Percentiles rank a stretch among this genome's conserved stretches.
Evolutionary conservation across 2,888 invertebrate species (phyloP).

Genomic region (Vannuccia rotundouncinata): DNA sequence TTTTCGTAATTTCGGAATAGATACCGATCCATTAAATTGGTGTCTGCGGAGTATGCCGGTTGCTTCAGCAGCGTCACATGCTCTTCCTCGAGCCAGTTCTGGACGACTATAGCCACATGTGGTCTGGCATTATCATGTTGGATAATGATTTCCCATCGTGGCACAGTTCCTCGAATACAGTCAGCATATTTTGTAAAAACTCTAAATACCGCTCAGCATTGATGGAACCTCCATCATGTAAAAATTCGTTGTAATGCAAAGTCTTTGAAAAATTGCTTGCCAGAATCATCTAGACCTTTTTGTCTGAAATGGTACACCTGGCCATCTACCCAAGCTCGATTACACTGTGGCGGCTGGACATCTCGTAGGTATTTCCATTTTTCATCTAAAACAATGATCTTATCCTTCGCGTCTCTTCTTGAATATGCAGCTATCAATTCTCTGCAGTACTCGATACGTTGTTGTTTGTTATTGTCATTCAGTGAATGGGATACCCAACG

Average conservation of each 20-base stretch:
- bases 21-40: slow-evolving; percentile 5
- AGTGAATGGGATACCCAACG: slow-evolving; percentile 24
- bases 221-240: slow-evolving; percentile 6
- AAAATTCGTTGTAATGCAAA: not conserved
- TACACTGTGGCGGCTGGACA: slow-evolving; percentile 22
- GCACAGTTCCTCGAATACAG: not conserved
- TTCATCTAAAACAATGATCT: slow-evolving; percentile 15
- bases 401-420: slow-evolving; percentile 9
- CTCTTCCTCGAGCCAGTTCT: not conserved
- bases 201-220: slow-evolving; percentile 22
- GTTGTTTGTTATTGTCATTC: slow-evolving; percentile 18
- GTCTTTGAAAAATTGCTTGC: slow-evolving; percentile 27
- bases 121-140: slow-evolving; percentile 25
- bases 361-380: slow-evolving; percentile 11
- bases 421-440: slow-evolving; percentile 14
- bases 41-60: not conserved
- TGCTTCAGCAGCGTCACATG: not conserved
- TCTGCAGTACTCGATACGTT: slow-evolving; percentile 21
- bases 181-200: slow-evolving; percentile 8
- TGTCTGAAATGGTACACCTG: slow-evolving; percentile 7
- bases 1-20: slow-evolving; percentile 14
- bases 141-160: not conserved
- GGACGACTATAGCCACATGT: not conserved
- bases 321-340: slow-evolving; percentile 27
- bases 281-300: slow-evolving; percentile 18